A percentile compares a stretch with the other conserved stretches of the same genome.
Conservation (phyloP, 2,113 vertebrate genomes). For the Podarcis cretensis region DNA sequence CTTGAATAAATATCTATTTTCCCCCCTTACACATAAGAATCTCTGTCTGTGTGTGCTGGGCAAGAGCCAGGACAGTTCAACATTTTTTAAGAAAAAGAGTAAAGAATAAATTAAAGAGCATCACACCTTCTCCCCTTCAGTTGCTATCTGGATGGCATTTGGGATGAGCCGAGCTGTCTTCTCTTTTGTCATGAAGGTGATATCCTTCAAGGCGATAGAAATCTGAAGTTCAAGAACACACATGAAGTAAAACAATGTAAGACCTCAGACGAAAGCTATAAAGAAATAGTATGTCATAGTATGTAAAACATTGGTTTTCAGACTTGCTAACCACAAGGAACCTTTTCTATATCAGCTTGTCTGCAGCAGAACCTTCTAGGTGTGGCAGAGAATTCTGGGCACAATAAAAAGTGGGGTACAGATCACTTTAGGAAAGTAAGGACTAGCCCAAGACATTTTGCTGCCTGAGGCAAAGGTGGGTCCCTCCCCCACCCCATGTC, state of each 20-base stretch:
- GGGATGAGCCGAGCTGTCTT: slow-evolving; percentile 92
- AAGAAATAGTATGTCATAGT: not conserved
- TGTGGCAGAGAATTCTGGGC: not conserved
- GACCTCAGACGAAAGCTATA: not conserved
- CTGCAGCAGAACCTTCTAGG: not conserved
- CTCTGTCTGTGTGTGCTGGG: too few relatives aligned
- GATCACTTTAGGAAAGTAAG: too few relatives aligned
- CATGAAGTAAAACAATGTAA: slow-evolving; percentile 18
- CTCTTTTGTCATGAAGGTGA: slow-evolving; percentile 87
- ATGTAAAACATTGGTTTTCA: not conserved
- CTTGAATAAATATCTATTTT: too few relatives aligned
- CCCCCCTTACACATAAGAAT: too few relatives aligned
- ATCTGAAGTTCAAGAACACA: slow-evolving; percentile 77
- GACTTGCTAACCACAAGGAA: not conserved
- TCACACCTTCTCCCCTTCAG: slow-evolving; percentile 86
- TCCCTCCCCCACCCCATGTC: too few relatives aligned
- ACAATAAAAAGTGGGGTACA: too few relatives aligned
- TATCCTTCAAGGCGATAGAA: slow-evolving; percentile 83
- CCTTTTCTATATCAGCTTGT: not conserved
- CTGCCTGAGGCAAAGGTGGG: too few relatives aligned
- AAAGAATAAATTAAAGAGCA: slow-evolving; percentile 3
- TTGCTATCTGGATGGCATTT: slow-evolving; percentile 92
- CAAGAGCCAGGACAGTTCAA: too few relatives aligned
- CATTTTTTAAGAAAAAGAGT: fast-evolving
- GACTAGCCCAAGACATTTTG: too few relatives aligned